phyloP scores from a whole-genome alignment of 2,888 invertebrate genomes.

The Tridacna gigas region DNA sequence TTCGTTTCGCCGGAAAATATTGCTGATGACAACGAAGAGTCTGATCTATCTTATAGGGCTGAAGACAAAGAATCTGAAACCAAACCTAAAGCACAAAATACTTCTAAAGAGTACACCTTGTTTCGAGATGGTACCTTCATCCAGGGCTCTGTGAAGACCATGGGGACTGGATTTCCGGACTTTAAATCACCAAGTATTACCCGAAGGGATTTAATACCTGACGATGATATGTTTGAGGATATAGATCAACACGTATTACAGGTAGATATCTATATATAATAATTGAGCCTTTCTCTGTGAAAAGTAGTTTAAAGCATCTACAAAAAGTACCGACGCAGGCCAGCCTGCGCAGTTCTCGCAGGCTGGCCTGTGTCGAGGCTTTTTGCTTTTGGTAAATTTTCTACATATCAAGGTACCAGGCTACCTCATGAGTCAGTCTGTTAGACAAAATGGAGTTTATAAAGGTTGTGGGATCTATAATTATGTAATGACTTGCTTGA shows the following conservation, averaged over 20 bases:
- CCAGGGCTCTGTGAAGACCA: background rate
- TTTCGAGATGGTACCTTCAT: conserved; percentile 14
- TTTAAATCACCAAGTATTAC: conserved; percentile 35
- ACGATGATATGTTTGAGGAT: conserved; percentile 32
- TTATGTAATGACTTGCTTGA: too few relatives aligned
- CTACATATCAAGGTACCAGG: too few relatives aligned
- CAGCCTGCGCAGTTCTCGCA: too few relatives aligned
- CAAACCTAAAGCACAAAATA: background rate
- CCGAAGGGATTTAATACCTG: conserved; percentile 40
- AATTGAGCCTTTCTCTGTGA: too few relatives aligned
- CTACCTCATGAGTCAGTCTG: too few relatives aligned
- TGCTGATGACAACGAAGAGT: background rate
- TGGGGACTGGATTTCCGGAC: background rate
- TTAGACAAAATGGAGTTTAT: too few relatives aligned
- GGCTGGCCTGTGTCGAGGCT: too few relatives aligned
- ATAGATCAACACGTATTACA: conserved; percentile 49
- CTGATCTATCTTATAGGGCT: too few relatives aligned
- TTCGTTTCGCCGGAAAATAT: background rate
- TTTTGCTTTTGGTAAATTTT: too few relatives aligned
- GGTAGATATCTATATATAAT: conserved; percentile 15
- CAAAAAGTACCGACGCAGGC: too few relatives aligned
- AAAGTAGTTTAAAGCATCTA: too few relatives aligned
- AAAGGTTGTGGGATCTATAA: too few relatives aligned
- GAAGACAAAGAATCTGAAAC: background rate
- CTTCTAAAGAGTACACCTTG: background rate